A percentile compares a stretch with the other conserved stretches of the same genome.
Evolutionary conservation across 2,113 vertebrate species (phyloP).

Genomic region (Egretta garzetta): DNA sequence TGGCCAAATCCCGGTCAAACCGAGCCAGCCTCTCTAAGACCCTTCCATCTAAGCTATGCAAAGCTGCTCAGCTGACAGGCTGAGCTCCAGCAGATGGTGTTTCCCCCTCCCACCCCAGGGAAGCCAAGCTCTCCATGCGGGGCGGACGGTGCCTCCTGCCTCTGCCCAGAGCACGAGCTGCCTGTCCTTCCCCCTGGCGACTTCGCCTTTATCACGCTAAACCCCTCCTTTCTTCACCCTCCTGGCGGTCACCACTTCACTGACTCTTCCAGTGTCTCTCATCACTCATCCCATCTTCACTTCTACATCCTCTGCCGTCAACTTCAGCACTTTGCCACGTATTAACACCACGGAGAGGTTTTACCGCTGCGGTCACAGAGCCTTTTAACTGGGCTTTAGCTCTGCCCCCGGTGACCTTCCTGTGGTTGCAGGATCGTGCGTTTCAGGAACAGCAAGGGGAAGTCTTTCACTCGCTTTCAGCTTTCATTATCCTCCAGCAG

Average conservation of each 20-base stretch:
- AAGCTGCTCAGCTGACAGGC: background rate
- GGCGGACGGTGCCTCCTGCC: background rate
- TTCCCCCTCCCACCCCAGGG: background rate
- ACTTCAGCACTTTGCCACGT: background rate
- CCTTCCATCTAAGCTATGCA: background rate
- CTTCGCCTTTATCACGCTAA: background rate
- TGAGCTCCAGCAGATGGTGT: constrained; percentile 19
- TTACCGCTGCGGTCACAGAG: accelerated
- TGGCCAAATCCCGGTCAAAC: background rate
- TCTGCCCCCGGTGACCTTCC: background rate
- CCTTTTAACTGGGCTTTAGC: background rate
- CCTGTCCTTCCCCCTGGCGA: background rate
- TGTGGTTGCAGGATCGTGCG: background rate
- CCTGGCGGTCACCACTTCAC: background rate
- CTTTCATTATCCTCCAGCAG: constrained; percentile 11
- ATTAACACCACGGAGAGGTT: background rate
- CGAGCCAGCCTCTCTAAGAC: background rate
- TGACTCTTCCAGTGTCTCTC: background rate
- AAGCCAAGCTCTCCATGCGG: background rate
- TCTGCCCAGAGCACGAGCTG: background rate
- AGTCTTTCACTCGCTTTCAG: constrained; percentile 3
- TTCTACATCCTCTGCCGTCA: background rate
- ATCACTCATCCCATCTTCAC: background rate
- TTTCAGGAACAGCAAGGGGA: background rate
- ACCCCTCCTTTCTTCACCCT: background rate